Percentiles rank a stretch among this genome's conserved stretches.
Evolutionary conservation across 1,140 invertebrate genomes (phyloP).

Genomic region (Chironomus tepperi): DNA sequence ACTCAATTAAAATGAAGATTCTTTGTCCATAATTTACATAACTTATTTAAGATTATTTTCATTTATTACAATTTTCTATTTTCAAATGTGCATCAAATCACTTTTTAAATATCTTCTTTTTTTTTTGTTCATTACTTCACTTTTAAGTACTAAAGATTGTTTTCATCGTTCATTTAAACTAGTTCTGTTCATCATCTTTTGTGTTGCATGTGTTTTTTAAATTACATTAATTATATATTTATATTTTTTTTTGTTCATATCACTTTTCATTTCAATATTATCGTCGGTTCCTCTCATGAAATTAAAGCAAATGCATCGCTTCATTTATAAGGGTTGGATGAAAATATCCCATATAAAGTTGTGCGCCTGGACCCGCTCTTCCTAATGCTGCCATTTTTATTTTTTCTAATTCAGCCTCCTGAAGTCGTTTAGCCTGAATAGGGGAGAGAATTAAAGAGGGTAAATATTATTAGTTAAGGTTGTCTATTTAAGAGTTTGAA

Average conservation of each 20-base stretch:
- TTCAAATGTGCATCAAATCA: background rate
- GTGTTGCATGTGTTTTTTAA: too few species aligned
- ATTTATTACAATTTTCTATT: background rate
- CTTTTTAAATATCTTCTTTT: background rate
- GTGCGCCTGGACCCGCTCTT: slow-evolving; percentile 36
- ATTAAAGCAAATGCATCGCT: slow-evolving; percentile 20
- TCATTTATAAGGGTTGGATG: slow-evolving; percentile 37
- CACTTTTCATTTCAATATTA: background rate
- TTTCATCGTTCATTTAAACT: background rate
- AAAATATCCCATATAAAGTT: slow-evolving; percentile 38
- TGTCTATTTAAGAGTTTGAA: too few species aligned
- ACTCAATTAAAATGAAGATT: background rate
- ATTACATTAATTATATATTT: background rate
- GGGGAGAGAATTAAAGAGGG: too few species aligned
- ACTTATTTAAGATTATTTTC: background rate
- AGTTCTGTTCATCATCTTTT: too few species aligned
- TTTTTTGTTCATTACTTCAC: background rate
- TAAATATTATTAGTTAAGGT: too few species aligned
- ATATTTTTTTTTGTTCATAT: background rate
- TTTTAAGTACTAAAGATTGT: slow-evolving; percentile 14
- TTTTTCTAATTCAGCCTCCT: slow-evolving; percentile 90
- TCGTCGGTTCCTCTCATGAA: background rate
- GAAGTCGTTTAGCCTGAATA: slow-evolving; percentile 70
- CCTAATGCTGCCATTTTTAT: slow-evolving; percentile 64
- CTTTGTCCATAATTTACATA: background rate